Percentiles rank a stretch among this genome's conserved stretches.
Conservation (phyloP, 2,113 vertebrate species). For the Sinocyclocheilus anshuiensis region DNA sequence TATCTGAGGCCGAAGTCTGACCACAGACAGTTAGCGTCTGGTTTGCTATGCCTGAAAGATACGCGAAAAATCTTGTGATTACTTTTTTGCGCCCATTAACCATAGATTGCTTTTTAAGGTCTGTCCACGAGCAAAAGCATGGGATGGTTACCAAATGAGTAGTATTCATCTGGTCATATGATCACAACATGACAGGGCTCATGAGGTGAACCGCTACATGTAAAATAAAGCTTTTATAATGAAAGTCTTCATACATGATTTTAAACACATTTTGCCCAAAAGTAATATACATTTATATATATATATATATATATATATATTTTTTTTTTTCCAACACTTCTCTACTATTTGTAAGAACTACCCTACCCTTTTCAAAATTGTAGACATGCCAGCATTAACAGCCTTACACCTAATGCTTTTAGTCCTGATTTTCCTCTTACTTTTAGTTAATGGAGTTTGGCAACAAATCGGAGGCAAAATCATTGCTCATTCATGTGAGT, state of each 20-base stretch:
- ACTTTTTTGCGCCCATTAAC: slow-evolving; percentile 13
- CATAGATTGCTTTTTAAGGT: slow-evolving; percentile 22
- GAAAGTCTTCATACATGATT: too few relatives aligned
- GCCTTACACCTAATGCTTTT: background rate
- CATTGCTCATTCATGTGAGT: background rate
- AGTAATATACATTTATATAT: too few relatives aligned
- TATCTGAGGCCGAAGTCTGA: slow-evolving; percentile 40
- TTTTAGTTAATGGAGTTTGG: background rate
- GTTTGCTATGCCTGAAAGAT: slow-evolving; percentile 11
- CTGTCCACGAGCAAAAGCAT: background rate
- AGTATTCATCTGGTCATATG: background rate
- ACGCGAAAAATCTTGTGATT: slow-evolving; percentile 26
- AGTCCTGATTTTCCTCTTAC: background rate
- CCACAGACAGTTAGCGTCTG: slow-evolving; percentile 38
- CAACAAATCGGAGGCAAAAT: background rate
- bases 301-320: too few relatives aligned
- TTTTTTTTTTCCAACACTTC: background rate
- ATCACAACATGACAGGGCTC: background rate
- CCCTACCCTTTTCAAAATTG: background rate
- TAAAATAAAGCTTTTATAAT: background rate
- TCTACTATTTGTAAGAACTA: background rate
- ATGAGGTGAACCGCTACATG: background rate
- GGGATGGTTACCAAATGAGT: background rate
- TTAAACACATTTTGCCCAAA: too few relatives aligned
- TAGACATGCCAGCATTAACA: background rate